Base-by-base conservation (phyloP, 2,113 vertebrate genomes). In the Meriones unguiculatus region DNA sequence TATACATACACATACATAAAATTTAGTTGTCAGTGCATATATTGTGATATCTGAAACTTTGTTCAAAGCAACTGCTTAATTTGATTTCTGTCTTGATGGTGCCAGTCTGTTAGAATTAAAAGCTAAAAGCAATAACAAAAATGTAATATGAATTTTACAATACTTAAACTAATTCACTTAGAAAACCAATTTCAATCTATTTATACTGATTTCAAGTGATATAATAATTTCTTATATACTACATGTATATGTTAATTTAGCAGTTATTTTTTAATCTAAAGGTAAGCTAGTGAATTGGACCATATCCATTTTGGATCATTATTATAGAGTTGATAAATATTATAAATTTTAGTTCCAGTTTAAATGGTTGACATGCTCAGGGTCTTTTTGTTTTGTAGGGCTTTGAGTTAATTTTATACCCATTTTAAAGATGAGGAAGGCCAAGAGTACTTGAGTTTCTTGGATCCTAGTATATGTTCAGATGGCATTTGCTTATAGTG, bases 101-200 rank as follows among this genome's bases (percentile, higher is more conserved):
- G 4, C 46, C 30, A 95, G 57, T 62, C 35, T 94, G 4, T 76
- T 93, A 89, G 41, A 90, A 78, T 87, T 77, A 82, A 90, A 90
- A 70, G 15, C 14, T 73, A 62, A 50, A 41, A 65, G 50, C 12
- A 5, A 1, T 30, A 87, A 64, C 59, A 95, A 89, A 82, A 86
- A 54, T 78, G 52, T 76, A 64, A 35, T 78, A 46, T 25, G 7
- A 89, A 1, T 80, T 20, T 86, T 86, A 17, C 32, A 57, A 30
- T 91, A 92, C 30, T 94, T 62, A 85, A 89, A 80, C n/a, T 64
- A 85, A 91, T 92, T 92, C 11, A 81, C 20, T 73, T 93, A 73
- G 22, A 87, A 78, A 90, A 64, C n/a, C 4, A 91, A 92, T 81
- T 82, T 92, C 2, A 69, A 24, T 69, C 25, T 35, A 67, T 90